phyloP scores from a whole-genome alignment of 2,797 vertebrate genomes.

The Chanos chanos region DNA sequence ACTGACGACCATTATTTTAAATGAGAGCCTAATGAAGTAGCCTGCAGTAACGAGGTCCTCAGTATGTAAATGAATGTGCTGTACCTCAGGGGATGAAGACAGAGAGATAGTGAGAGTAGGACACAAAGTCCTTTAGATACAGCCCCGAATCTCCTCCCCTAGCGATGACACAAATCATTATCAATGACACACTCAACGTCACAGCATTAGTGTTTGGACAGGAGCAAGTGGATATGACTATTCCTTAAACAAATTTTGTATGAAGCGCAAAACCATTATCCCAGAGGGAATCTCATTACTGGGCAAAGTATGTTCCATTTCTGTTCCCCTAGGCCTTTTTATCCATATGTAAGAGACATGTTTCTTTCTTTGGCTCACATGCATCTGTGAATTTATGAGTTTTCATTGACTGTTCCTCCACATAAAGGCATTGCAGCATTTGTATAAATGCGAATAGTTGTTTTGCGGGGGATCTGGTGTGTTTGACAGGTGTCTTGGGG shows the following conservation, averaged over 20 bases:
- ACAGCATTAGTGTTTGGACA: too few species aligned
- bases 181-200: too few species aligned
- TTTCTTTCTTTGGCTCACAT: neutral
- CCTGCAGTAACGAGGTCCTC: conserved; percentile 43
- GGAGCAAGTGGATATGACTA: too few species aligned
- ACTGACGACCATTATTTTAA: conserved; percentile 62
- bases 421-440: neutral
- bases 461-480: conserved; percentile 20
- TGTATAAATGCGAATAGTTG: conserved; percentile 20
- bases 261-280: too few species aligned
- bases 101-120: conserved; percentile 12
- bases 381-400: neutral
- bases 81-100: conserved; percentile 2
- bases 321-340: too few species aligned
- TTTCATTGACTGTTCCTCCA: neutral
- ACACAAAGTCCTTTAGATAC: neutral
- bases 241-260: too few species aligned
- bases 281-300: too few species aligned
- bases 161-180: too few species aligned
- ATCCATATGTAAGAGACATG: too few species aligned
- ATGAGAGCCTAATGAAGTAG: conserved; percentile 33
- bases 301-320: too few species aligned
- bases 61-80: conserved; percentile 43
- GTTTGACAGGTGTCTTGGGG: conserved; percentile 23
- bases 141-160: neutral